Percentiles rank a stretch among this genome's conserved stretches.
Conservation (phyloP, 2,888 invertebrate genomes). For the Mesochorus sp. region DNA sequence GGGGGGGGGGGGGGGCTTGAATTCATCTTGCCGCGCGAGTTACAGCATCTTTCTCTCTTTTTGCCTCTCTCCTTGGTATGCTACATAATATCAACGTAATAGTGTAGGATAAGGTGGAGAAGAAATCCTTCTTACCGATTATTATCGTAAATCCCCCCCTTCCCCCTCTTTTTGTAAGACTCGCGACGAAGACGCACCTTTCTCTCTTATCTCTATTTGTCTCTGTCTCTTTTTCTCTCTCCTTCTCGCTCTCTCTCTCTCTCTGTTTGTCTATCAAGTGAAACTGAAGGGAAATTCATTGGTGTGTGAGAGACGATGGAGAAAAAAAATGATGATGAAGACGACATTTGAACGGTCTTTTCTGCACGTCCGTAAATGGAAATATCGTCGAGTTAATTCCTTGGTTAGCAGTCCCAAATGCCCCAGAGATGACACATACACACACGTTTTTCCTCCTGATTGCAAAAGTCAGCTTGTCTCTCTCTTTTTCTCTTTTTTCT, state of each 20-base stretch:
- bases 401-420: conserved; percentile 48
- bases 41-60: conserved; percentile 24
- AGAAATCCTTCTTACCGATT: conserved; percentile 22
- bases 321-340: conserved; percentile 12
- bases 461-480: conserved; percentile 8
- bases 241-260: conserved; percentile 56
- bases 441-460: conserved; percentile 47
- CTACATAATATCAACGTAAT: conserved; percentile 22
- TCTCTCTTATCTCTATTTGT: no score
- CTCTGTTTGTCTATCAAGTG: not conserved
- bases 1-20: conserved; percentile 28
- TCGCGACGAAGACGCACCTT: no score
- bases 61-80: conserved; percentile 1
- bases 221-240: not conserved
- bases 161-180: no score
- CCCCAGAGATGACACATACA: conserved; percentile 62
- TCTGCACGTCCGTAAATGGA: conserved; percentile 68
- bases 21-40: conserved; percentile 15
- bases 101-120: not conserved
- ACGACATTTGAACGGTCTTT: conserved; percentile 22
- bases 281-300: conserved; percentile 12
- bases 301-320: not conserved
- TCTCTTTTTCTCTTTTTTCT: conserved; percentile 29
- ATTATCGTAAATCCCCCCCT: not conserved
- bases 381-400: conserved; percentile 68